phyloP scores from a whole-genome alignment of 1,140 invertebrate species.

The Nautilus pompilius region DNA sequence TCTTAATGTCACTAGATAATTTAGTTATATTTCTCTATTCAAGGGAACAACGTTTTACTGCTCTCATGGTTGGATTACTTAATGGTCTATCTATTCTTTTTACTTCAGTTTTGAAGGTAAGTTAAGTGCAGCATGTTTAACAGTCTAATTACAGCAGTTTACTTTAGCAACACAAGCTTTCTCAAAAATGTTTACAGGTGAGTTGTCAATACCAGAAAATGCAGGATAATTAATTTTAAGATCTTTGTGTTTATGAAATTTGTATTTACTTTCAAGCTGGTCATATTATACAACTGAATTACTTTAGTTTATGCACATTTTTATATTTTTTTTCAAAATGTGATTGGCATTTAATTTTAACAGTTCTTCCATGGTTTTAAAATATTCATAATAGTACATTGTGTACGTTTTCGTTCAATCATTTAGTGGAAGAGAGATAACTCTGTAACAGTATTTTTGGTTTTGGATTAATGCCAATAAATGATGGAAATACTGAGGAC shows the following conservation, averaged over 20 bases:
- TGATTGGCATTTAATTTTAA: too few relatives aligned
- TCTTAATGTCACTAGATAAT: not conserved
- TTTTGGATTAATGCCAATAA: too few relatives aligned
- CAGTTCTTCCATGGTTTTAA: too few relatives aligned
- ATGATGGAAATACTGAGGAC: too few relatives aligned
- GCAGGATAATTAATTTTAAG: not conserved
- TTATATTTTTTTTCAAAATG: too few relatives aligned
- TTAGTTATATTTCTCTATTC: not conserved
- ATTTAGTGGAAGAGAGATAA: too few relatives aligned
- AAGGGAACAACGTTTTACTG: conserved; percentile 91
- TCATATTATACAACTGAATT: not conserved
- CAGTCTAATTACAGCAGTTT: not conserved
- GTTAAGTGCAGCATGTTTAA: conserved; percentile 45
- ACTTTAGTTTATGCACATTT: too few relatives aligned
- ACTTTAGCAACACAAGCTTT: not conserved
- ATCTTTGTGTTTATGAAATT: not conserved
- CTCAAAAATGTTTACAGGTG: not conserved
- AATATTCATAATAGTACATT: too few relatives aligned
- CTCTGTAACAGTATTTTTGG: too few relatives aligned
- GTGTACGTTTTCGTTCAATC: too few relatives aligned
- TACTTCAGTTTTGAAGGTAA: conserved; percentile 72
- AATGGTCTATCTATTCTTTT: conserved; percentile 90
- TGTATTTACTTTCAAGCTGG: not conserved
- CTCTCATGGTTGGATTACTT: conserved; percentile 89
- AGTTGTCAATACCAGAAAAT: not conserved